Evolutionary conservation across 2,888 invertebrate species (phyloP), one percentile per base, ranked within the genome.

Genomic region (Mesorhabditis belari): DNA sequence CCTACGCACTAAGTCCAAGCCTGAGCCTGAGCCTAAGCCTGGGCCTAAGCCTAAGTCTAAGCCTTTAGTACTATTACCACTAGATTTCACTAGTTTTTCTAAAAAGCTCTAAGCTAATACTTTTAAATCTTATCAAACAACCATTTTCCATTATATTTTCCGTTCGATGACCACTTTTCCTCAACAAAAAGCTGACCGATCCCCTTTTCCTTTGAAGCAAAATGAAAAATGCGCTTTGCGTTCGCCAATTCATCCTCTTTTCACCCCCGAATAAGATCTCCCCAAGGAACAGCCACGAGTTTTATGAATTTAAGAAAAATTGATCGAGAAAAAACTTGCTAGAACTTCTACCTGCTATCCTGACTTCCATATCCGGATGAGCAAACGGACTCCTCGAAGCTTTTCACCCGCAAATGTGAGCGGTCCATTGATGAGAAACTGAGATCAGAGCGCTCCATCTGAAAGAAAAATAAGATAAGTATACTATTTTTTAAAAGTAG

Each of bases 271-370:
- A n/a, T n/a, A 35, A 35, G 2, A 35, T 35, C 44, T n/a, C 44
- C n/a, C n/a, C n/a, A n/a, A n/a, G n/a, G n/a, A n/a, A n/a, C n/a
- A n/a, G 44, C 12, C 44, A 35, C 44, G 44, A 35, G 44, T 17
- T 17, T 17, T 35, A n/a, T 9, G n/a, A 35, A 35, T 35, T 35
- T 35, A 35, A n/a, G 44, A 17, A 35, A 17, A 35, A 17, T n/a
- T 9, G 12, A n/a, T 35, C n/a, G n/a, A 35, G 44, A 35, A 35
- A 2, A 35, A n/a, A 35, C 44, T 35, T 35, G 44, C n/a, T 35
- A 35, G n/a, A 35, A 35, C n/a, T 35, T 35, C 44, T n/a, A 50
- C 51, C 51, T 50, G 51, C 51, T 50, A 23, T 50, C 51, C n/a
- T 50, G 12, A 50, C 51, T 50, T n/a, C 51, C 51, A 19, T 50